Evolutionary conservation across 2,888 invertebrate species (phyloP), one percentile per base, ranked within the genome.

Genomic region (Chrysopilus asiliformis): DNA sequence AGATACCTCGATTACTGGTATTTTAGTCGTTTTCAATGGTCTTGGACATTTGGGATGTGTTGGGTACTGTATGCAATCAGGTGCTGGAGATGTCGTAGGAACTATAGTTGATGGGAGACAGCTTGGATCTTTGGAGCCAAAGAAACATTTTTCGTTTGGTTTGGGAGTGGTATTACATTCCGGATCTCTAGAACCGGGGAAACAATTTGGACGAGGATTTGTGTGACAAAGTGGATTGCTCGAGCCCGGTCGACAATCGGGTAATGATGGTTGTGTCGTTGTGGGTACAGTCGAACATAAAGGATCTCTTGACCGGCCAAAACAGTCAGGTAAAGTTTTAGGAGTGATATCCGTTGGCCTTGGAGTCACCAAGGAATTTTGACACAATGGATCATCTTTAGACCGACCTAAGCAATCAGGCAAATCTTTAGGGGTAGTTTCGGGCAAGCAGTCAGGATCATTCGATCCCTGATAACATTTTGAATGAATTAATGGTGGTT

Each of bases 111-210:
- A 30, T 40, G 40, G 32, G 18, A 51, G 52, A 40, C 57, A 57
- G 37, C 52, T 47, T 4, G 53, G 53, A 43, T 57, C 58, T 1
- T 24, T 43, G 2, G 56, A 51, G 6, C 58, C 60, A 5, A 57
- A 57, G 29, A 50, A 58, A 33, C 60, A 61, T 55, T 53, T 6
- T 35, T 48, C 14, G 5, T 52, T 51, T 32, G 45, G 49, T 28
- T 50, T 51, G 3, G 39, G 27, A 9, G 28, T 13, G 6, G 51
- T 39, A 10, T 52, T 57, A 36, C 58, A 60, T 17, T 56, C 45
- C 2, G 56, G 54, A 41, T 60, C 60, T 3, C 31, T 36, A 7
- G 53, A 53, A 9, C 60, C 62, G 3, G 60, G 62, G 33, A 49
- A 64, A 31, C 61, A 64, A 48, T 34, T 30, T n/a, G n/a, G n/a